Conservation (phyloP, 2,888 invertebrate genomes). For the Dasypogon diadema region DNA sequence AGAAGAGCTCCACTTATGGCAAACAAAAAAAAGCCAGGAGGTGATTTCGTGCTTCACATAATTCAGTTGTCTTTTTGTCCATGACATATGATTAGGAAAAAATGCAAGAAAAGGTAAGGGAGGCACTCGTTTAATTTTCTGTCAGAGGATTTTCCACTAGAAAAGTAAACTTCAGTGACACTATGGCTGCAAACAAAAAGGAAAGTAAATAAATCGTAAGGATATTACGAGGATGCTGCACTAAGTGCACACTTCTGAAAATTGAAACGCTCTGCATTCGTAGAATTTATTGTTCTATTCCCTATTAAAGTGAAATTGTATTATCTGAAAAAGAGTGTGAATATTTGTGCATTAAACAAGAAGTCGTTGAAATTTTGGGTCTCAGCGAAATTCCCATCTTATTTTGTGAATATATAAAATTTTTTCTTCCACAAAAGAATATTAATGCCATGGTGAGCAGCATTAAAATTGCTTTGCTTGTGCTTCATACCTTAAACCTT, state of each 20-base stretch:
- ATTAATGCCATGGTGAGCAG: too few relatives aligned
- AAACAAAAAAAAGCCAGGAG: constrained; percentile 41
- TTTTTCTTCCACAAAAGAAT: too few relatives aligned
- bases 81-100: constrained; percentile 49
- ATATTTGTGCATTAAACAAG: too few relatives aligned
- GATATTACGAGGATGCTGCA: neutral
- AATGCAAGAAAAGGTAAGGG: constrained; percentile 26
- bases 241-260: neutral
- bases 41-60: constrained; percentile 50
- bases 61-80: constrained; percentile 49
- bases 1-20: constrained; percentile 28
- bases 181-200: neutral
- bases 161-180: constrained; percentile 30
- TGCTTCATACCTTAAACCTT: too few relatives aligned
- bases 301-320: too few relatives aligned
- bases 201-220: constrained; percentile 26
- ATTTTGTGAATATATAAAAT: too few relatives aligned
- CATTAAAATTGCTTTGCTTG: too few relatives aligned
- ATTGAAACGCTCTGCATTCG: neutral
- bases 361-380: too few relatives aligned
- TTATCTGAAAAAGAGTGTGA: too few relatives aligned
- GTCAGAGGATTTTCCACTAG: constrained; percentile 40
- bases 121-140: constrained; percentile 44
- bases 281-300: too few relatives aligned
- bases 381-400: too few relatives aligned